Evolutionary conservation across 2,797 vertebrate species (phyloP).

Genomic region (Pelodytes ibericus): DNA sequence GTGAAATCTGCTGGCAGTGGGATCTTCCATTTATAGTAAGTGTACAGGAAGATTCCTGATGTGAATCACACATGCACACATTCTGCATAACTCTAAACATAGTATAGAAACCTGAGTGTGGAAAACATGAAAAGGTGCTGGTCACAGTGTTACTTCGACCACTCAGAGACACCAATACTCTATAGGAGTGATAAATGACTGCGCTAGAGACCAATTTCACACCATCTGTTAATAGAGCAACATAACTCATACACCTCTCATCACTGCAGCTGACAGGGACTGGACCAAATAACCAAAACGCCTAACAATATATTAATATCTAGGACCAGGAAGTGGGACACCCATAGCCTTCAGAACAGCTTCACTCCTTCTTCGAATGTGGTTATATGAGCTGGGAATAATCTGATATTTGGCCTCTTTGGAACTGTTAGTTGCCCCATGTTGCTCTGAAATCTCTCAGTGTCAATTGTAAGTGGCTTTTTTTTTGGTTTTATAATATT

Average conservation of each 20-base stretch:
- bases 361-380: too few species aligned
- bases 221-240: slow-evolving; percentile 46
- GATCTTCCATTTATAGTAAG: slow-evolving; percentile 34
- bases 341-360: too few species aligned
- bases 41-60: not conserved
- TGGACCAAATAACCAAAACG: too few species aligned
- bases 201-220: slow-evolving; percentile 54
- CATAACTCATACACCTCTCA: slow-evolving; percentile 37
- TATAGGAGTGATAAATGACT: slow-evolving; percentile 52
- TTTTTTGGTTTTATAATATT: too few species aligned
- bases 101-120: slow-evolving; percentile 41
- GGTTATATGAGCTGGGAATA: too few species aligned
- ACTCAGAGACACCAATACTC: slow-evolving; percentile 7
- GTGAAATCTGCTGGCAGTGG: not conserved
- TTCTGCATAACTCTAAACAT: slow-evolving; percentile 24
- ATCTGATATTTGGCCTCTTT: too few species aligned
- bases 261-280: too few species aligned
- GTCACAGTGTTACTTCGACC: slow-evolving; percentile 22
- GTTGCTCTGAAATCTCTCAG: too few species aligned
- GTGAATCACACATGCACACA: slow-evolving; percentile 22
- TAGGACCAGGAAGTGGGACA: too few species aligned
- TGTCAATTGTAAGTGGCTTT: too few species aligned
- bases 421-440: too few species aligned
- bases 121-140: slow-evolving; percentile 39
- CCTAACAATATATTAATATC: too few species aligned